phyloP scores from a whole-genome alignment of 2,113 vertebrate species.

The Nannospalax galili region DNA sequence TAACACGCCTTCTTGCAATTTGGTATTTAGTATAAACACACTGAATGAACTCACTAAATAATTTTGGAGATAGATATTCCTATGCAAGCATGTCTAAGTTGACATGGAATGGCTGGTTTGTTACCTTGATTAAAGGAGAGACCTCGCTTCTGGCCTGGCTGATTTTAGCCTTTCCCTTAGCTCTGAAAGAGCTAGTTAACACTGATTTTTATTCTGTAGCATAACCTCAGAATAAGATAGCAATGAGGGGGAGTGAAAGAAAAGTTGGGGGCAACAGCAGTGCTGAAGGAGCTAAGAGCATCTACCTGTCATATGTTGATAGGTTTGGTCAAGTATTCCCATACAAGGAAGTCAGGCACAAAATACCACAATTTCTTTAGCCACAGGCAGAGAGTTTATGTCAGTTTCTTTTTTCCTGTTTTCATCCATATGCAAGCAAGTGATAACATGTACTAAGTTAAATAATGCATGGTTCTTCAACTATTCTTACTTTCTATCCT shows the following conservation, averaged over 20 bases:
- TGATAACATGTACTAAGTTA: conserved; percentile 86
- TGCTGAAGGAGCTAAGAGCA: not conserved
- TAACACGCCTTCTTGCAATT: not conserved
- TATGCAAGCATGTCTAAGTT: not conserved
- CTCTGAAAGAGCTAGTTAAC: not conserved
- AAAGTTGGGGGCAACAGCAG: not conserved
- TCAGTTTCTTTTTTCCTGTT: conserved; percentile 83
- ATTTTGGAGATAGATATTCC: not conserved
- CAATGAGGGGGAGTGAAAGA: not conserved
- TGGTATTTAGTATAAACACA: not conserved
- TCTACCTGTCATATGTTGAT: conserved; percentile 74
- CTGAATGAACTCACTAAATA: conserved; percentile 29
- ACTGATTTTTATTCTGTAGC: not conserved
- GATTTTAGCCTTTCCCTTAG: conserved; percentile 51
- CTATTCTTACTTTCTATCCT: conserved; percentile 90
- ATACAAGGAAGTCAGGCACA: conserved; percentile 72
- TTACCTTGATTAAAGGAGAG: not conserved
- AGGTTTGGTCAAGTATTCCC: conserved; percentile 71
- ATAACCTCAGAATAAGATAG: not conserved
- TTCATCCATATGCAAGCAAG: conserved; percentile 87
- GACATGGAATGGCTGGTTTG: not conserved
- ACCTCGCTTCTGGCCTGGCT: not conserved
- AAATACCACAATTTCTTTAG: conserved; percentile 77
- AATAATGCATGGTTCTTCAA: conserved; percentile 88
- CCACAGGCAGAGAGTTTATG: conserved; percentile 81